These are phyloP conservation scores for Hydropotes inermis DNA, from an alignment of 2,113 vertebrate genomes.

Conservation along the genomic window DNA sequence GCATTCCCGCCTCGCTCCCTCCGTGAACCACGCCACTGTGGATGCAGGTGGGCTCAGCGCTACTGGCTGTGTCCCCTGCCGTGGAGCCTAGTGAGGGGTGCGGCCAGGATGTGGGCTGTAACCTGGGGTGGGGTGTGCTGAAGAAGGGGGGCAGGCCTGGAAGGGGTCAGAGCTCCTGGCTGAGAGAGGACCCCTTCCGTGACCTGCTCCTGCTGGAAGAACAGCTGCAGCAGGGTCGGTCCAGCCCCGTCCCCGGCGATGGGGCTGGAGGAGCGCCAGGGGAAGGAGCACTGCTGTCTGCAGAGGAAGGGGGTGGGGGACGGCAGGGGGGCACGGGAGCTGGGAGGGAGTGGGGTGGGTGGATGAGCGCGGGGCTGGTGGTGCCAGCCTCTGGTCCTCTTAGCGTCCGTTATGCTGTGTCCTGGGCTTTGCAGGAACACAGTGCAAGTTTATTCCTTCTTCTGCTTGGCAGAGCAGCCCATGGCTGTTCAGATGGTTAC, in stretches of 20 bases:
- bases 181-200: background rate
- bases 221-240: too few relatives aligned
- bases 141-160: background rate
- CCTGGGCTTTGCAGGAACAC: background rate
- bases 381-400: background rate
- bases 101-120: background rate
- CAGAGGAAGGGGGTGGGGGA: fast-evolving
- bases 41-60: background rate
- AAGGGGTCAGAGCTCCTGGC: background rate
- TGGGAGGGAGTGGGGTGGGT: background rate
- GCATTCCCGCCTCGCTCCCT: fast-evolving
- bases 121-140: background rate
- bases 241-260: fast-evolving
- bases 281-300: background rate
- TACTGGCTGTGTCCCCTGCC: background rate
- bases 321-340: background rate
- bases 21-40: fast-evolving
- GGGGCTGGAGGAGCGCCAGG: background rate
- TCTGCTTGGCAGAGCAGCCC: background rate
- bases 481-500: background rate
- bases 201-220: background rate
- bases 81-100: fast-evolving
- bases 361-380: background rate
- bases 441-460: background rate
- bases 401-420: fast-evolving